Evolutionary conservation across 2,113 vertebrate genomes (phyloP).

Genomic region (Callipepla squamata): DNA sequence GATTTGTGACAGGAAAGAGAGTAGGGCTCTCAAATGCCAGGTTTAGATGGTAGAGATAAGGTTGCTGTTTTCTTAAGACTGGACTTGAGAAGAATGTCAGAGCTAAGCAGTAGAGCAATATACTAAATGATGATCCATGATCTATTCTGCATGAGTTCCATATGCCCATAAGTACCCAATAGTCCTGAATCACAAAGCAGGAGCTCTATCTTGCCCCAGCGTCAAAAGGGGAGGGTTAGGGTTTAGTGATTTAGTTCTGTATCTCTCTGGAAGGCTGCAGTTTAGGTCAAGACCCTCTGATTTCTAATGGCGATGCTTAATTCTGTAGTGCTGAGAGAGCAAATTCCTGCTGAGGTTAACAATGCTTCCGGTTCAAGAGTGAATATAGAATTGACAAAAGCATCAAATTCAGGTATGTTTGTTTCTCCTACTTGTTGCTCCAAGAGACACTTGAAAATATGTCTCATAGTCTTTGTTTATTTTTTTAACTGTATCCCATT

Average conservation of each 20-base stretch:
- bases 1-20: neutral
- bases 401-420: neutral
- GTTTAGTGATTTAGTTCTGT: neutral
- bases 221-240: neutral
- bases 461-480: neutral
- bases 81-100: neutral
- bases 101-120: neutral
- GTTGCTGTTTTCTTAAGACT: neutral
- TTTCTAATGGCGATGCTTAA: slow-evolving; percentile 1
- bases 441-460: neutral
- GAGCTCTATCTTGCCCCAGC: neutral
- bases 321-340: neutral
- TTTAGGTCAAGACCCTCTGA: neutral
- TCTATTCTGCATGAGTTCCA: neutral
- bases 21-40: neutral
- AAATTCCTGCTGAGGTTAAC: neutral
- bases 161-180: neutral
- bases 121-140: neutral
- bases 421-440: neutral
- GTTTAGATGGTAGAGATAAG: neutral
- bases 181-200: neutral
- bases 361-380: neutral
- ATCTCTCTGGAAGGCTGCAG: neutral
- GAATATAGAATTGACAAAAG: neutral
- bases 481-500: neutral